Base-by-base conservation (phyloP, 2,797 vertebrate species). In the Ctenopoma multispine region DNA sequence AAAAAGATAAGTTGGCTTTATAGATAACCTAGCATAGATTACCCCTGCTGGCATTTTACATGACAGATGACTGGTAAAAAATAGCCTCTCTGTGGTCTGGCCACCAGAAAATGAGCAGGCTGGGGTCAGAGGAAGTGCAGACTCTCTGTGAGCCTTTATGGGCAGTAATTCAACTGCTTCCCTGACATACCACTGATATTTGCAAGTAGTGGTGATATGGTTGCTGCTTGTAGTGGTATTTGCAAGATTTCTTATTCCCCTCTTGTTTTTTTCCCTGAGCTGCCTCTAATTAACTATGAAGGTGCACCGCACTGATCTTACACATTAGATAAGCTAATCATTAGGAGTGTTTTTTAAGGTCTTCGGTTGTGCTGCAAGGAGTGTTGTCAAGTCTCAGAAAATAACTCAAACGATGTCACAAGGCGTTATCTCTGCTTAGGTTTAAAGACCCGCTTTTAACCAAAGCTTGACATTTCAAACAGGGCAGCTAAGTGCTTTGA, bases 11-110 rank as follows among this genome's bases (percentile, higher is more conserved):
- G 76, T 88, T 74, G 84, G 75, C 82, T 89, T 87, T 78, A 81
- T 58, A 85, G 87, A 92, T 91, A 87, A 92, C 88, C 87, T 87
- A 81, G 77, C 75, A 55, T 75, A 77, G 84, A 88, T 91, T 80
- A 82, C 58, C 84, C 79, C 78, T 2, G 50, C 72, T 84, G 85
- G 84, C 75, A 83, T 87, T 80, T 84, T 84, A 84, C 82, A 80
- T 82, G 86, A 87, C 87, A 85, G 84, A 85, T 79, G 81, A 88
- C 65, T 75, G 50, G 75, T 89, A 84, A 84, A 89, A 89, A 88
- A 90, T 85, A 85, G 80, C 80, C 55, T 75, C 61, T 82, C 57
- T 75, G 78, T 64, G 66, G 69, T 86, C 80, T 79, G 76, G 77
- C 81, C 89, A 88, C 82, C 77, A 77, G 75, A 82, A 64, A 85